Conservation (phyloP, 2,888 invertebrate species). For the Rhagonycha fulva region DNA sequence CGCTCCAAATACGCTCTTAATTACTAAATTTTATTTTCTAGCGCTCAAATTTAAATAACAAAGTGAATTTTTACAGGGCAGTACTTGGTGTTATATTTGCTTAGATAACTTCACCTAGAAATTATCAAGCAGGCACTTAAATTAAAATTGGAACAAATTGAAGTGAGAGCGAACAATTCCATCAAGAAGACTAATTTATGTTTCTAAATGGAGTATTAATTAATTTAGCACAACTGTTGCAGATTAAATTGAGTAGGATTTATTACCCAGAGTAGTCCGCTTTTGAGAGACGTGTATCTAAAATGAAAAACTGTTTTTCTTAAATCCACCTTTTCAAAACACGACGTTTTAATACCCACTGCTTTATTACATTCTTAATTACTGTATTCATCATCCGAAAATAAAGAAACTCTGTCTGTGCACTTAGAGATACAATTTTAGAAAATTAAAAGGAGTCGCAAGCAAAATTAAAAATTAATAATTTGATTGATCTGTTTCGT, state of each 20-base stretch:
- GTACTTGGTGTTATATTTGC: neutral
- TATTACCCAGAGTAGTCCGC: neutral
- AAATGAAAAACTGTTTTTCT: neutral
- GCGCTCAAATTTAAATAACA: neutral
- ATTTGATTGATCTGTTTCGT: neutral
- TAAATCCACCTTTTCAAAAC: neutral
- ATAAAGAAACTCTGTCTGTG: neutral
- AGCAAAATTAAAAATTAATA: neutral
- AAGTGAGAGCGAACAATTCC: constrained; percentile 5
- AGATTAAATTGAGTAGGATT: constrained; percentile 18
- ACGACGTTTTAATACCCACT: neutral
- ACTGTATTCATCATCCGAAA: neutral
- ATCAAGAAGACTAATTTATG: constrained; percentile 20
- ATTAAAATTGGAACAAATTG: neutral
- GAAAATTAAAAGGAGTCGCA: neutral
- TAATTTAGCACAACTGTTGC: constrained; percentile 28
- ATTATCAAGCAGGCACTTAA: neutral
- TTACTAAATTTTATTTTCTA: neutral
- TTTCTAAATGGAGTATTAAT: constrained; percentile 14
- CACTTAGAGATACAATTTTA: neutral
- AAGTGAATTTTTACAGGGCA: neutral
- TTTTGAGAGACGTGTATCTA: neutral
- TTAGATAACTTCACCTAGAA: neutral
- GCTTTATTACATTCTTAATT: neutral
- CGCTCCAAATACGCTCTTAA: neutral